Evolutionary conservation across 2,888 invertebrate genomes (phyloP).

Genomic region (Tenthredo livida): DNA sequence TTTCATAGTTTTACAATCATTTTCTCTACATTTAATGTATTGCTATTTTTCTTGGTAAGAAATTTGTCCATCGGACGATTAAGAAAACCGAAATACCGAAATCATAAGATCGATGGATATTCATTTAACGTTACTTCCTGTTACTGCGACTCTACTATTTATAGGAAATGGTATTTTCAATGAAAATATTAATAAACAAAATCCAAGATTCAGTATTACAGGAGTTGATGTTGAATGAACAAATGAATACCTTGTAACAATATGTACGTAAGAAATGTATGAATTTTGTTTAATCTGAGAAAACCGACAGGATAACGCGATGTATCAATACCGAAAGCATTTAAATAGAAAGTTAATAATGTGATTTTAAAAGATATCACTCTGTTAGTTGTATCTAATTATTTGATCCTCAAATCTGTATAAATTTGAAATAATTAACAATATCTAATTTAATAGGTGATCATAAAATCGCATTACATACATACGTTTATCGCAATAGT

Average conservation of each 20-base stretch:
- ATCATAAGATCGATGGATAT: neutral
- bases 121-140: neutral
- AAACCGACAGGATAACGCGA: neutral
- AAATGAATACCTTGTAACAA: neutral
- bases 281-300: neutral
- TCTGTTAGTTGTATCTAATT: neutral
- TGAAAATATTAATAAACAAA: neutral
- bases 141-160: neutral
- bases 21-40: conserved; percentile 4
- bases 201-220: conserved; percentile 5
- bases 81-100: neutral
- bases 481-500: neutral
- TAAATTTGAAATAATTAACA: neutral
- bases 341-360: conserved; percentile 38
- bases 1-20: neutral
- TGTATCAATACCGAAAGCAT: conserved; percentile 34
- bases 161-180: neutral
- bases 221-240: conserved; percentile 4
- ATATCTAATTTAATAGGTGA: conserved; percentile 2
- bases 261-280: conserved; percentile 29
- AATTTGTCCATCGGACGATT: neutral
- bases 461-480: conserved; percentile 32
- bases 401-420: conserved; percentile 16
- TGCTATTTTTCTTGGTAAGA: neutral
- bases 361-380: conserved; percentile 16